Conservation (phyloP, 2,888 invertebrate genomes). For the Tetragnatha montana region DNA sequence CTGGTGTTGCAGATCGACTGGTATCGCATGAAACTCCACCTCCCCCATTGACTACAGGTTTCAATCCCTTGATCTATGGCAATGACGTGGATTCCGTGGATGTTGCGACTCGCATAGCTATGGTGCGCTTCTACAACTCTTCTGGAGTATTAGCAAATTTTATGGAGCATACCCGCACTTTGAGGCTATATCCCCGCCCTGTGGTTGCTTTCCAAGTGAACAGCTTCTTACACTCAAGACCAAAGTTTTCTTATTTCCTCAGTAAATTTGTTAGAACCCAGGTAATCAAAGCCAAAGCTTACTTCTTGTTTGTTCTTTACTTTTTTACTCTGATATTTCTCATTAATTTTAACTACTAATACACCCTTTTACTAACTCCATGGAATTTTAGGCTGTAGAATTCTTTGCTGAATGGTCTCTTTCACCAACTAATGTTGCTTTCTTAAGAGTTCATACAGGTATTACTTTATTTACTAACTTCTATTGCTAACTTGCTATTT, state of each 20-base stretch:
- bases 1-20: slow-evolving; percentile 64
- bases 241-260: slow-evolving; percentile 90
- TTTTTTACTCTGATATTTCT: neutral
- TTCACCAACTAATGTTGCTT: slow-evolving; percentile 97
- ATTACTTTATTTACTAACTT: slow-evolving; percentile 36
- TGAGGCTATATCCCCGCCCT: slow-evolving; percentile 96
- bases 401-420: slow-evolving; percentile 99
- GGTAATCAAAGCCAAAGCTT: slow-evolving; percentile 78
- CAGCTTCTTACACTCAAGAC: slow-evolving; percentile 95
- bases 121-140: slow-evolving; percentile 99
- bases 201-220: slow-evolving; percentile 99
- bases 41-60: slow-evolving; percentile 73
- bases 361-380: neutral
- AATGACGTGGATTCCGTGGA: slow-evolving; percentile 98
- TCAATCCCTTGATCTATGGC: slow-evolving; percentile 93
- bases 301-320: neutral
- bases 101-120: slow-evolving; percentile 97
- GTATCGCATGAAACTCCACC: slow-evolving; percentile 69
- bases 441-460: slow-evolving; percentile 96
- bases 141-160: slow-evolving; percentile 97
- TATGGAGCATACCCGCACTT: slow-evolving; percentile 96
- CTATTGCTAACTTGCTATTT: neutral
- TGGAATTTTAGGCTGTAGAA: slow-evolving; percentile 87
- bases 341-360: neutral
- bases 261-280: slow-evolving; percentile 95